phyloP scores from a whole-genome alignment of 2,888 invertebrate species.

The Temnothorax unifasciatus region DNA sequence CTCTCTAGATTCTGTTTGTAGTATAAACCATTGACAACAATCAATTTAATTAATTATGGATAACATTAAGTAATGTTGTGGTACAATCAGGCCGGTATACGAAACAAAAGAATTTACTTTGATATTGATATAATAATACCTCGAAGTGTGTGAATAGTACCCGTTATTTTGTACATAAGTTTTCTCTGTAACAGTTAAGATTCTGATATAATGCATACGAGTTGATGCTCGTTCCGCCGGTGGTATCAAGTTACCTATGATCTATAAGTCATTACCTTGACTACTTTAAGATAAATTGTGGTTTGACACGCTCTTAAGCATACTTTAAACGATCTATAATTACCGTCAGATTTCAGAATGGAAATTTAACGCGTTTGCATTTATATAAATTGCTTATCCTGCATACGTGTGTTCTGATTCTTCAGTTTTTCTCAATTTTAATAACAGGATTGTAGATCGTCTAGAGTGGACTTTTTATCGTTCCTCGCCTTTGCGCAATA shows the following conservation, averaged over 20 bases:
- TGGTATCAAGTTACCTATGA: constrained; percentile 57
- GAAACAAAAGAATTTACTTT: constrained; percentile 20
- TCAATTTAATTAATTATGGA: neutral
- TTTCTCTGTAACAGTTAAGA: constrained; percentile 9
- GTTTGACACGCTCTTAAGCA: neutral
- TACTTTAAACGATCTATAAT: neutral
- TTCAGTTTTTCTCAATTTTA: neutral
- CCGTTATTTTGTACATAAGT: constrained; percentile 11
- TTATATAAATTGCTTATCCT: neutral
- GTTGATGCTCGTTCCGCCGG: constrained; percentile 18
- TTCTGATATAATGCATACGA: neutral
- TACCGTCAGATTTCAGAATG: neutral
- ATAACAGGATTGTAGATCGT: neutral
- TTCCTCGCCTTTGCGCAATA: neutral
- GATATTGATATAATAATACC: constrained; percentile 14
- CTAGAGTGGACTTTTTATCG: neutral
- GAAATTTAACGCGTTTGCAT: neutral
- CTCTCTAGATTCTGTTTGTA: neutral
- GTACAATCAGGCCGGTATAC: neutral
- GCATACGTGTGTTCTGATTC: neutral
- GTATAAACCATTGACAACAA: neutral
- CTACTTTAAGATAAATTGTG: constrained; percentile 9
- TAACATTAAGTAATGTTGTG: neutral
- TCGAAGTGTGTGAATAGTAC: constrained; percentile 27
- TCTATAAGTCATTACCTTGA: constrained; percentile 32